Evolutionary conservation across 2,888 invertebrate genomes (phyloP).

Genomic region (Temnothorax rugatulus): DNA sequence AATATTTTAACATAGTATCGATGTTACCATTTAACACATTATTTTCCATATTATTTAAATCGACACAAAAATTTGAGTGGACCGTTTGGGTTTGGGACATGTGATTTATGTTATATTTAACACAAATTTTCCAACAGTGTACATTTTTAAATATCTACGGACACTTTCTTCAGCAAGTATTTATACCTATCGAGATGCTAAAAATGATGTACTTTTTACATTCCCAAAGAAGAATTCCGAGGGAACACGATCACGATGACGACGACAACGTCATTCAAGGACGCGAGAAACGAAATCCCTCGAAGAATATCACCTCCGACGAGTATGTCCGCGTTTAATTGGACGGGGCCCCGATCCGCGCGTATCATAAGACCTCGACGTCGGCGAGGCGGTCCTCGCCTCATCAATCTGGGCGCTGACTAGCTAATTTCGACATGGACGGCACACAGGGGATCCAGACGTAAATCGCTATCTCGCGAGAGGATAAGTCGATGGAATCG

Average conservation of each 20-base stretch:
- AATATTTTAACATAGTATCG: no score
- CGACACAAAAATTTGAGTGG: no score
- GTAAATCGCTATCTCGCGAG: constrained; percentile 44
- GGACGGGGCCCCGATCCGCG: constrained; percentile 52
- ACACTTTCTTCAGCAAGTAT: not conserved
- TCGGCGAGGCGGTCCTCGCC: constrained; percentile 42
- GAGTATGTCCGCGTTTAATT: constrained; percentile 58
- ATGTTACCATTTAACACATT: no score
- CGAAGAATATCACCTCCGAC: constrained; percentile 47
- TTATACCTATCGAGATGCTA: not conserved
- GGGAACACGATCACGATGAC: constrained; percentile 27
- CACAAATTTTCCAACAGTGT: no score
- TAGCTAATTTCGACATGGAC: constrained; percentile 63
- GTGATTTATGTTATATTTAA: no score
- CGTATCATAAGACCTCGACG: constrained; percentile 49
- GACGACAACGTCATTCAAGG: constrained; percentile 45
- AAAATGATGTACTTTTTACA: not conserved
- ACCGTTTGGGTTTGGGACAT: no score
- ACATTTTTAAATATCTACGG: not conserved
- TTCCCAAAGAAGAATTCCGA: constrained; percentile 7
- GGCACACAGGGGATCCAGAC: constrained; percentile 41
- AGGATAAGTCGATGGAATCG: constrained; percentile 52
- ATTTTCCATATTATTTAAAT: no score
- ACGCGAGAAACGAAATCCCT: constrained; percentile 51
- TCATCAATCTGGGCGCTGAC: constrained; percentile 62